Conservation (phyloP, 2,113 vertebrate species). For the Puntigrus tetrazona region DNA sequence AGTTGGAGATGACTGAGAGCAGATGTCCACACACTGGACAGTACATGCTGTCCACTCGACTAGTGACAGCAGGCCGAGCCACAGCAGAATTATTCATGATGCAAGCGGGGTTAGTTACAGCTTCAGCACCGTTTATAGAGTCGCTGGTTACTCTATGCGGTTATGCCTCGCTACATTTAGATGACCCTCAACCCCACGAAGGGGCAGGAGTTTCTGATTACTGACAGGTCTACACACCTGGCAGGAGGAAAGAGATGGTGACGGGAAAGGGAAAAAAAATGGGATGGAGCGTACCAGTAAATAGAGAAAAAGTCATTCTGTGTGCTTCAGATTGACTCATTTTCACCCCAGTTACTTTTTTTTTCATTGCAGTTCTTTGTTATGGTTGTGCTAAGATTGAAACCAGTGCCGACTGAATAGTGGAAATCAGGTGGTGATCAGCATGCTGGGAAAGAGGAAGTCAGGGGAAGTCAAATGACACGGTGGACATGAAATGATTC, state of each 20-base stretch:
- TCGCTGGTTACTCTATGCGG: not conserved
- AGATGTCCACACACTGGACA: not conserved
- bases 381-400: not conserved
- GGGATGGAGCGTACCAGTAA: not conserved
- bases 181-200: not conserved
- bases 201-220: slow-evolving; percentile 7
- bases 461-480: slow-evolving; percentile 53
- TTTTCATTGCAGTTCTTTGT: not conserved
- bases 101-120: slow-evolving; percentile 19
- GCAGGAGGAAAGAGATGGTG: not conserved
- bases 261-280: not conserved
- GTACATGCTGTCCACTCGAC: not conserved
- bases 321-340: not conserved
- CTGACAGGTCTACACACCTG: not conserved
- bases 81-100: slow-evolving; percentile 18
- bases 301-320: not conserved
- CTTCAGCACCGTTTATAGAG: slow-evolving; percentile 30
- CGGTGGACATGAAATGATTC: slow-evolving; percentile 60
- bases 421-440: slow-evolving; percentile 55
- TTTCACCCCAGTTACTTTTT: not conserved
- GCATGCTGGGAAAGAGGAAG: slow-evolving; percentile 61
- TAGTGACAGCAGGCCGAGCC: not conserved
- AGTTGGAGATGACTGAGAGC: not conserved
- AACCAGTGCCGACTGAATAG: slow-evolving; percentile 38
- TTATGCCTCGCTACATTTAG: slow-evolving; percentile 39